Conservation (phyloP, 2,797 vertebrate species). For the Artibeus lituratus region DNA sequence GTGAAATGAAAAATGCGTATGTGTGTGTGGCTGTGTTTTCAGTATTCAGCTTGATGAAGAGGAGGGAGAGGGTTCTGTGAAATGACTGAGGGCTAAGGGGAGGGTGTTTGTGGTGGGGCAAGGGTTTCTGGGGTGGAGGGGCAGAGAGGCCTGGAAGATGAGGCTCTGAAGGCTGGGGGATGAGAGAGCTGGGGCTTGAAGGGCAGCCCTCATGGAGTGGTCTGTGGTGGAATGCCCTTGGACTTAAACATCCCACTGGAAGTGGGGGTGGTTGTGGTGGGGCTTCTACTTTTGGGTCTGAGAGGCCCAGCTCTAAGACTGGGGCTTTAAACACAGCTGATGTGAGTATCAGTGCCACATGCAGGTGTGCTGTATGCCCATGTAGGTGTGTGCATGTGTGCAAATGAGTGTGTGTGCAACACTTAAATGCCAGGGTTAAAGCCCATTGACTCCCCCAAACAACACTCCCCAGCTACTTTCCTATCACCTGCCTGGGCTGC, state of each 20-base stretch:
- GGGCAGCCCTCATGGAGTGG: no score
- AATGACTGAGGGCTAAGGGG: not conserved
- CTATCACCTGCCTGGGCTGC: fast-evolving
- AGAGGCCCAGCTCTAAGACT: not conserved
- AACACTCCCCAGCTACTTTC: not conserved
- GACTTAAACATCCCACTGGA: not conserved
- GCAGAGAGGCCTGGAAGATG: not conserved
- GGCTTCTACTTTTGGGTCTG: not conserved
- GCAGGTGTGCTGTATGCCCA: no score
- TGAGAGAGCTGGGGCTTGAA: not conserved
- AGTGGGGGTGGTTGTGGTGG: not conserved
- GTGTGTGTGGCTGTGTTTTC: no score
- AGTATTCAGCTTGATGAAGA: not conserved
- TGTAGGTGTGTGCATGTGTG: not conserved
- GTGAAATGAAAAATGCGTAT: not conserved
- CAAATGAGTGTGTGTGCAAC: not conserved
- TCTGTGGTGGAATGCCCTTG: not conserved
- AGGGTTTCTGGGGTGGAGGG: not conserved
- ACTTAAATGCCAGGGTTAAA: not conserved
- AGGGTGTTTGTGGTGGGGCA: not conserved
- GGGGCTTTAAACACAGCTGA: not conserved
- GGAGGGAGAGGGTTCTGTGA: not conserved
- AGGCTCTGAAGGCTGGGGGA: not conserved
- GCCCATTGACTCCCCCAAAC: not conserved
- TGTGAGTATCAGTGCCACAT: not conserved